Evolutionary conservation across 2,113 vertebrate genomes (phyloP).

Genomic region (Corythornis vintsioides): DNA sequence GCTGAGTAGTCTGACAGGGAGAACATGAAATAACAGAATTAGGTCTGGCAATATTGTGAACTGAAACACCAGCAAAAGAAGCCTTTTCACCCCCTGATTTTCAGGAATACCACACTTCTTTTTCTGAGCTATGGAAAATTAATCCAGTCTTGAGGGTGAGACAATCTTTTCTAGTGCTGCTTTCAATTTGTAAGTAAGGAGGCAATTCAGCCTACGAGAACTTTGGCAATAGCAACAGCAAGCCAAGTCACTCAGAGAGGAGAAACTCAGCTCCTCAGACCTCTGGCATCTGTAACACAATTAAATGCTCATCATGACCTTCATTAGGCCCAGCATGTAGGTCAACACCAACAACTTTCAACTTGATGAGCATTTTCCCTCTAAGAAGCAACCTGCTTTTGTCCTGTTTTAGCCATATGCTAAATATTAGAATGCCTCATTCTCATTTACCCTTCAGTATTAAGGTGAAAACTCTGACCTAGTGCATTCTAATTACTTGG

Average conservation of each 20-base stretch:
- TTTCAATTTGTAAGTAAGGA: background rate
- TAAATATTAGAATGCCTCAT: constrained; percentile 62
- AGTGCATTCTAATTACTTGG: constrained; percentile 79
- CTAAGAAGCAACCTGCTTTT: background rate
- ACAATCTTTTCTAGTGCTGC: background rate
- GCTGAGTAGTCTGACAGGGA: background rate
- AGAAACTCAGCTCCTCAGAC: background rate
- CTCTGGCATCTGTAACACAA: background rate
- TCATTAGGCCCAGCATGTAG: background rate
- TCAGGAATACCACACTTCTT: background rate
- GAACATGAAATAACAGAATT: background rate
- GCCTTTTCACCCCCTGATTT: background rate
- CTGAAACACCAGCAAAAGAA: background rate
- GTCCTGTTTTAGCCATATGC: constrained; percentile 13
- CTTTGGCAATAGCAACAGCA: background rate
- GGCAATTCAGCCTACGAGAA: background rate
- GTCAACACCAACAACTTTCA: constrained; percentile 23
- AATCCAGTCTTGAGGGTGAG: background rate
- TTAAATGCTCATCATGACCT: constrained; percentile 21
- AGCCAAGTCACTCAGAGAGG: background rate
- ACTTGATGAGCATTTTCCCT: background rate
- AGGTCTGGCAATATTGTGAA: background rate
- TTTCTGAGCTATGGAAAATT: background rate
- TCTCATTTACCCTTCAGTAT: constrained; percentile 73
- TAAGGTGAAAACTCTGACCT: constrained; percentile 78